phyloP scores from a whole-genome alignment of 1,140 invertebrate species.

The Ctenoplectra terminalis region DNA sequence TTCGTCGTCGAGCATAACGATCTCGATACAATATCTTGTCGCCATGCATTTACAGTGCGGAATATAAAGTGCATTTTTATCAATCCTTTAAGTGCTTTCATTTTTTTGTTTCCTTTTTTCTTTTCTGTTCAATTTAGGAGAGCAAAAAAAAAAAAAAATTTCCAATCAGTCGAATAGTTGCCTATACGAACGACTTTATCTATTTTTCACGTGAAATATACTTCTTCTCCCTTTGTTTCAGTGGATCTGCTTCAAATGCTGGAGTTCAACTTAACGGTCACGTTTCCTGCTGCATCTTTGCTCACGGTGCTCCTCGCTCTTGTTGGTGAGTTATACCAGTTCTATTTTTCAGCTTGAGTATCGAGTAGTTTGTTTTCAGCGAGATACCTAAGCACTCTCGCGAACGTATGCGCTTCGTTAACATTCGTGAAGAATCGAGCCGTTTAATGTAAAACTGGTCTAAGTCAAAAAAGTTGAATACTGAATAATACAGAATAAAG shows the following conservation, averaged over 20 bases:
- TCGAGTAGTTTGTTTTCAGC: too few species aligned
- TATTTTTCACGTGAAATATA: constrained; percentile 44
- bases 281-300: constrained; percentile 97
- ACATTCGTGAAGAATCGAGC: too few species aligned
- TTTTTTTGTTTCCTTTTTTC: too few species aligned
- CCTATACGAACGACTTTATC: background rate
- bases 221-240: constrained; percentile 84
- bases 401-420: too few species aligned
- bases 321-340: constrained; percentile 91
- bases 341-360: background rate
- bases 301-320: constrained; percentile 98
- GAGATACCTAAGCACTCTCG: too few species aligned
- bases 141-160: background rate
- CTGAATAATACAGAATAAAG: too few species aligned
- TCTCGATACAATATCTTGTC: constrained; percentile 43
- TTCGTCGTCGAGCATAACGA: constrained; percentile 60
- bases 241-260: constrained; percentile 98
- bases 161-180: background rate
- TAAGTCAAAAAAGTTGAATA: too few species aligned
- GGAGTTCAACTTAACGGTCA: constrained; percentile 96
- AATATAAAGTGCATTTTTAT: constrained; percentile 12
- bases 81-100: background rate
- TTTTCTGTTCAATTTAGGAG: background rate
- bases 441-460: too few species aligned
- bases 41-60: background rate